Percentiles rank a stretch among this genome's conserved stretches.
Conservation (phyloP, 2,888 invertebrate species). For the Halictus quadricinctus region DNA sequence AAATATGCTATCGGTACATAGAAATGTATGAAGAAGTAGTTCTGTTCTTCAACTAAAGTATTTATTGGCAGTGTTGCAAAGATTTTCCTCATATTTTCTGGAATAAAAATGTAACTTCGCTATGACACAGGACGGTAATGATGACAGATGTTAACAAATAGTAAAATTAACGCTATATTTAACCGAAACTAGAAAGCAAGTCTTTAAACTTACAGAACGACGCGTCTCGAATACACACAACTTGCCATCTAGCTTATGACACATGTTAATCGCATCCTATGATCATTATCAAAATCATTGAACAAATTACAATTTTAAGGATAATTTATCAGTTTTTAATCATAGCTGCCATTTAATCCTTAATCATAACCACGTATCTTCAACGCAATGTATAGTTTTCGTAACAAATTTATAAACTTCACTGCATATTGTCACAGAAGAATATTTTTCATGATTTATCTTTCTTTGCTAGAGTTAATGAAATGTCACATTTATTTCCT, state of each 20-base stretch:
- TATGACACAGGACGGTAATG: conserved; percentile 48
- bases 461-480: conserved; percentile 9
- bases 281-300: conserved; percentile 22
- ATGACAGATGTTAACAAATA: conserved; percentile 35
- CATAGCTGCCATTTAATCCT: conserved; percentile 37
- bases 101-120: conserved; percentile 29
- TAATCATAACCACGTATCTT: conserved; percentile 29
- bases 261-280: conserved; percentile 30
- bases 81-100: conserved; percentile 43
- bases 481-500: conserved; percentile 26
- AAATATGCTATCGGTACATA: conserved; percentile 39
- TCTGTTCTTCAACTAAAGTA: conserved; percentile 70
- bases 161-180: conserved; percentile 35
- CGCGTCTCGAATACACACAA: conserved; percentile 19
- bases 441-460: conserved; percentile 39
- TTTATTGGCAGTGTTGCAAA: conserved; percentile 77
- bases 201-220: conserved; percentile 15
- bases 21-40: conserved; percentile 71
- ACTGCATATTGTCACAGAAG: conserved; percentile 35
- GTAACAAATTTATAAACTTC: conserved; percentile 32
- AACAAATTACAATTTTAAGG: conserved; percentile 14
- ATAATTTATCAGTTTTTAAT: conserved; percentile 25
- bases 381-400: conserved; percentile 4
- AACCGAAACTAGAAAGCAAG: conserved; percentile 51
- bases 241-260: conserved; percentile 49